These are phyloP conservation scores for Tetraodon nigroviridis DNA, from an alignment of 2,113 vertebrate genomes.

Conservation along the genomic window DNA sequence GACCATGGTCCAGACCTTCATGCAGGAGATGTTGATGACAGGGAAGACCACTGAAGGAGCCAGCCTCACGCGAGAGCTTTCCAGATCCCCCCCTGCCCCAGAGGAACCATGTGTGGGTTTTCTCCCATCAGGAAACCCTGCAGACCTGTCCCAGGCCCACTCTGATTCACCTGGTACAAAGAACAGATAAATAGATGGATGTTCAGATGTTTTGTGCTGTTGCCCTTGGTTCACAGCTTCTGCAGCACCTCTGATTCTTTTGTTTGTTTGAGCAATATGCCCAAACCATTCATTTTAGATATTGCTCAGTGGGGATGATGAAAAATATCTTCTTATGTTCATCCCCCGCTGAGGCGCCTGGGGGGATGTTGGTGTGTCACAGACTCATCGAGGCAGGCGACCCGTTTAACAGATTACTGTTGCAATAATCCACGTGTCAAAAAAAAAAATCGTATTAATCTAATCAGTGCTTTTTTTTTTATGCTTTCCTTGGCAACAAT, in stretches of 20 bases:
- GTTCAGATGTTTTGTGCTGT: too few relatives aligned
- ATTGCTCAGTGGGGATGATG: neutral
- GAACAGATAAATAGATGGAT: too few relatives aligned
- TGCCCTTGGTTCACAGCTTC: too few relatives aligned
- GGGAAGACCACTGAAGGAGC: too few relatives aligned
- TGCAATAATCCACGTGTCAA: slow-evolving; percentile 30
- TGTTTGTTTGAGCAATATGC: neutral
- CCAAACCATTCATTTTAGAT: neutral
- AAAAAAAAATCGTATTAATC: slow-evolving; percentile 9
- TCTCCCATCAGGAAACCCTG: too few relatives aligned
- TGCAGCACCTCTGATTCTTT: neutral
- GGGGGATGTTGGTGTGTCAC: slow-evolving; percentile 10
- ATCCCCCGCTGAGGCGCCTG: neutral
- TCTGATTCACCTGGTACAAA: too few relatives aligned
- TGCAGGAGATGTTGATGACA: too few relatives aligned
- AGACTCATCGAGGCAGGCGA: slow-evolving; percentile 2
- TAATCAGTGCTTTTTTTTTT: slow-evolving; percentile 15
- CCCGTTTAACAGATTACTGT: slow-evolving; percentile 40
- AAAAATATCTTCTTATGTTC: neutral
- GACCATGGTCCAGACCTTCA: too few relatives aligned
- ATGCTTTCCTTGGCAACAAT: neutral
- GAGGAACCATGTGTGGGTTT: too few relatives aligned
- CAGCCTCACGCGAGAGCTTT: too few relatives aligned
- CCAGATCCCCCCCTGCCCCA: too few relatives aligned
- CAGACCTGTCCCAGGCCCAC: too few relatives aligned